Evolutionary conservation across 2,888 invertebrate genomes (phyloP).

Genomic region (Lacanobia oleracea): DNA sequence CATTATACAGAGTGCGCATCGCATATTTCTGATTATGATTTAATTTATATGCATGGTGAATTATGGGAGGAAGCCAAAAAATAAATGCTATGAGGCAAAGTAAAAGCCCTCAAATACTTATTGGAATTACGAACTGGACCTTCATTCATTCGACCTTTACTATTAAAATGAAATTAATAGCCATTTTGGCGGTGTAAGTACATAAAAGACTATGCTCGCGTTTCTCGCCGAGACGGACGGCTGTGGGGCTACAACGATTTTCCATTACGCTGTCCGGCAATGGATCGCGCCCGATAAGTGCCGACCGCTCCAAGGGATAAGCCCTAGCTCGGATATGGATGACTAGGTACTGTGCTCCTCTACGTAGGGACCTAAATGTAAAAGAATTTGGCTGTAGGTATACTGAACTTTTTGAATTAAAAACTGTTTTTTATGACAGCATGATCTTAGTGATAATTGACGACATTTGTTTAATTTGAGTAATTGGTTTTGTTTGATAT

Average conservation of each 20-base stretch:
- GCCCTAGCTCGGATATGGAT: constrained; percentile 36
- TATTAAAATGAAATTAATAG: constrained; percentile 14
- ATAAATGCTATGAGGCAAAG: no score
- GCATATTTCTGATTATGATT: neutral
- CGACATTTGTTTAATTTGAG: no score
- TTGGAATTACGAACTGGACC: neutral
- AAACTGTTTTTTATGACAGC: neutral
- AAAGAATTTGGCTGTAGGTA: neutral
- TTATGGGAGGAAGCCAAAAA: neutral
- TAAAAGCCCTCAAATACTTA: neutral
- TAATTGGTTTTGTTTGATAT: no score
- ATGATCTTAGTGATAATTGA: no score
- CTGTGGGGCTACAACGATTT: constrained; percentile 74
- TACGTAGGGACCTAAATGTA: neutral
- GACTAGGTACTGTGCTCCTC: constrained; percentile 1
- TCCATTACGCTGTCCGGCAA: constrained; percentile 75
- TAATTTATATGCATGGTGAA: neutral
- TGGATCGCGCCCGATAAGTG: constrained; percentile 69
- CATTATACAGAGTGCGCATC: no score
- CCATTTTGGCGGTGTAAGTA: constrained; percentile 28
- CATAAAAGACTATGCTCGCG: constrained; percentile 39
- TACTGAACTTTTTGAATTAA: neutral
- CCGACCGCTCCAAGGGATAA: constrained; percentile 58
- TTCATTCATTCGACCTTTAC: constrained; percentile 4
- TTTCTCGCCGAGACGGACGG: constrained; percentile 52